Percentiles rank a stretch among this genome's conserved stretches.
Evolutionary conservation across 2,113 vertebrate genomes (phyloP).

Genomic region (Syrmaticus mikado): DNA sequence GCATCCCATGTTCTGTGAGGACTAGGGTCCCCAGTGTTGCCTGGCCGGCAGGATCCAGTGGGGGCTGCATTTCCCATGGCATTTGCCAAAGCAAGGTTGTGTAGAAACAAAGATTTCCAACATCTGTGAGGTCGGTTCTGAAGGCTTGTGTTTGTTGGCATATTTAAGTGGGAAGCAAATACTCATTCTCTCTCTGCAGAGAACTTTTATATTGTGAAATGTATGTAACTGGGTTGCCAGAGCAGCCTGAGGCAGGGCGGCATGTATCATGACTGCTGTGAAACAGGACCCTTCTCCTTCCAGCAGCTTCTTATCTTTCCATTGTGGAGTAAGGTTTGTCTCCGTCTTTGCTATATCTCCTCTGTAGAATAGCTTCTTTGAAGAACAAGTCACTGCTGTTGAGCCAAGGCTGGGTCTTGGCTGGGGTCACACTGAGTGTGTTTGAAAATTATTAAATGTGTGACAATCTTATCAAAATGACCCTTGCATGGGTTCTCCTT

Average conservation of each 20-base stretch:
- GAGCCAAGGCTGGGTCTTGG: neutral
- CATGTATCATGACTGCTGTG: accelerated
- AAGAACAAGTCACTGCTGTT: neutral
- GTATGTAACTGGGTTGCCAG: neutral
- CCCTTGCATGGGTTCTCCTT: neutral
- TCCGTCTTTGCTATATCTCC: neutral
- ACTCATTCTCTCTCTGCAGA: neutral
- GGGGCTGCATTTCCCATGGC: neutral
- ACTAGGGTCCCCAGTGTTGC: neutral
- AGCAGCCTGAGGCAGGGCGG: accelerated
- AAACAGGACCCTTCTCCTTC: neutral
- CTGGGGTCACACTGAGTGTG: accelerated
- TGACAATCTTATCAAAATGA: neutral
- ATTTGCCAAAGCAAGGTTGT: accelerated
- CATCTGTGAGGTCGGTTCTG: neutral
- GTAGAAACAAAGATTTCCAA: neutral
- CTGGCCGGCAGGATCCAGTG: neutral
- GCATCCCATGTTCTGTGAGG: accelerated
- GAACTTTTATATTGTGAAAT: neutral
- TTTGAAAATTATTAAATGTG: conserved; percentile 1
- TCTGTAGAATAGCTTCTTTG: neutral
- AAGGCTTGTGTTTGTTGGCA: neutral
- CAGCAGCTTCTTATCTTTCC: neutral
- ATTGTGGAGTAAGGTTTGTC: neutral
- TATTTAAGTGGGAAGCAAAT: neutral